Base-by-base conservation (phyloP, 2,888 invertebrate genomes). In the Chalcosyrphus nemorum region DNA sequence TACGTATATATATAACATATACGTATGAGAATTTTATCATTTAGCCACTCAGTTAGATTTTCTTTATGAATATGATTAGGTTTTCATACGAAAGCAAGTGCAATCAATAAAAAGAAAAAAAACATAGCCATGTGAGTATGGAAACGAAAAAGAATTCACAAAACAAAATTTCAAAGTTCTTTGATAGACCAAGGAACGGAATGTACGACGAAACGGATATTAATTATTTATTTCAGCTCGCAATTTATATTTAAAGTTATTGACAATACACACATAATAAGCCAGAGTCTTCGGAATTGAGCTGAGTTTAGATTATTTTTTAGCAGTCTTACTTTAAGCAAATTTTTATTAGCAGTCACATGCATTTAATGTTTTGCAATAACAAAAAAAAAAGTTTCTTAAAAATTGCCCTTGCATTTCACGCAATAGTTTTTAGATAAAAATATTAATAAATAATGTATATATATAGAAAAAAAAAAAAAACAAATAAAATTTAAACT, bases 401-500 rank as follows among this genome's bases (percentile, higher is more conserved):
- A 54, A 57, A 32, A 4, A 65, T 71, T 71, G 61, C 35, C 29
- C 41, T 74, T 43, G 66, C 59, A 52, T 9, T 59, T 38, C 13
- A 32, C 47, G 57, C 35, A 35, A 59, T 27, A 43, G 29, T 75
- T 43, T 13, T 43, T 38, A 6, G 21, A 47, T 56, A 65, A 57
- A 35, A 50, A 27, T 50, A 47, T 63, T 32, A 70, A 63, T 57
- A 35, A 63, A 57, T 35, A 66, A n/a, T n/a, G n/a, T n/a, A n/a
- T n/a, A n/a, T n/a, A n/a, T n/a, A n/a, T n/a, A n/a, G n/a, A n/a
- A n/a, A n/a, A n/a, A n/a, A n/a, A n/a, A n/a, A n/a, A n/a, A n/a
- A 50, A 41, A 47, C 32, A 66, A 78, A 35, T 52, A 65, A 74
- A 80, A 66, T 59, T 74, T 82, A 68, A 87, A 91, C 91, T 91